Evolutionary conservation across 2,797 vertebrate genomes (phyloP).

Genomic region (Melanotaenia nigrans): DNA sequence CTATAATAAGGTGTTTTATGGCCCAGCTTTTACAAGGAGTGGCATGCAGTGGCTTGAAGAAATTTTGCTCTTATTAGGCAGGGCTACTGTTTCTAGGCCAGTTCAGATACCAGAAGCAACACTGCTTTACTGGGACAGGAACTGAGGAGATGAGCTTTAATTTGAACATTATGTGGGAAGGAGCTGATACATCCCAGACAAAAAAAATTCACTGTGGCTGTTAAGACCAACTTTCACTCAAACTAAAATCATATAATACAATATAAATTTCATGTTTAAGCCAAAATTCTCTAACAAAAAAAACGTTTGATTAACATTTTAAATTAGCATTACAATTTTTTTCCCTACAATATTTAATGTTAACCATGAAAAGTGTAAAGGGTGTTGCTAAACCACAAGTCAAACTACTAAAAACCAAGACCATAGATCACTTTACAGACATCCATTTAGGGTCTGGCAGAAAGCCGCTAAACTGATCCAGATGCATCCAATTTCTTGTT

Average conservation of each 20-base stretch:
- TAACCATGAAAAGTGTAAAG: conserved; percentile 5
- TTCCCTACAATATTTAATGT: not conserved
- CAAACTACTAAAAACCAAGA: conserved; percentile 16
- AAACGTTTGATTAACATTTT: no score
- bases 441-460: conserved; percentile 15
- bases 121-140: conserved; percentile 57
- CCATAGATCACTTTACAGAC: not conserved
- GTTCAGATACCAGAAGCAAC: conserved; percentile 38
- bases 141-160: conserved; percentile 42
- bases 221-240: conserved; percentile 33
- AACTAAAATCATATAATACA: not conserved
- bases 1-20: conserved; percentile 68
- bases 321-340: no score
- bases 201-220: conserved; percentile 41
- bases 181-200: conserved; percentile 30
- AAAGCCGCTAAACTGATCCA: conserved; percentile 32
- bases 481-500: conserved; percentile 37
- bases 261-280: not conserved
- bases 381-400: conserved; percentile 4
- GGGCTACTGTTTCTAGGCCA: conserved; percentile 37
- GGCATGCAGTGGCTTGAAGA: conserved; percentile 6
- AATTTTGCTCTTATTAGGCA: conserved; percentile 35
- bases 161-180: conserved; percentile 66
- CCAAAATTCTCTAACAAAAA: not conserved
- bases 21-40: conserved; percentile 67